Evolutionary conservation across 53 echinoderm and acorn worm genomes (phyloP).

Genomic region (Zoroaster sp.): DNA sequence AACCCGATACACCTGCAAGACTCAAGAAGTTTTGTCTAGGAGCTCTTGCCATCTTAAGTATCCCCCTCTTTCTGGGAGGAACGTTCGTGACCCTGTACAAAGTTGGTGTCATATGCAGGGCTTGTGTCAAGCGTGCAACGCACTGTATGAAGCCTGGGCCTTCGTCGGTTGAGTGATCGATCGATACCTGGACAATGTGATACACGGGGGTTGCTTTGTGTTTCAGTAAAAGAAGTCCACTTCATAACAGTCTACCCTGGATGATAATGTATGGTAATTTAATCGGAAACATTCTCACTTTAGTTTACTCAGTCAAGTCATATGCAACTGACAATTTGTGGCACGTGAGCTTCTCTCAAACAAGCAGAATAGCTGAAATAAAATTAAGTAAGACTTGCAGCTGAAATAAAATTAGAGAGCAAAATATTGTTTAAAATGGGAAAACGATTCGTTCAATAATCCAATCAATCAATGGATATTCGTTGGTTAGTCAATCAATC

Average conservation of each 20-base stretch:
- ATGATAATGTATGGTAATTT: background rate
- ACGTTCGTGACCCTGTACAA: background rate
- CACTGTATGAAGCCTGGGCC: background rate
- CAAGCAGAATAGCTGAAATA: too few species aligned
- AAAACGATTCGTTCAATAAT: too few species aligned
- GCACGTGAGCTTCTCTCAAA: too few species aligned
- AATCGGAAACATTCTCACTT: background rate
- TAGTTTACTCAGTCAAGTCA: background rate
- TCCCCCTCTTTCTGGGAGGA: background rate
- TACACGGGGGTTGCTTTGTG: background rate
- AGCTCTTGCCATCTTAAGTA: background rate
- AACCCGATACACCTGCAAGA: conserved; percentile 34
- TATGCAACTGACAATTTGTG: too few species aligned
- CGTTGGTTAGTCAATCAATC: too few species aligned
- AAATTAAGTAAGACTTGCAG: too few species aligned
- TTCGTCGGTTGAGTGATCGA: background rate
- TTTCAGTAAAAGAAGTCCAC: background rate
- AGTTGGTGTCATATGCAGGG: background rate
- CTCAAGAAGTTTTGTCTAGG: conserved; percentile 24
- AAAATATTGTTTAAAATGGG: too few species aligned
- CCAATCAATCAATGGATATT: too few species aligned
- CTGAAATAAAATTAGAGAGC: too few species aligned
- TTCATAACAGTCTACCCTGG: background rate
- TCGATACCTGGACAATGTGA: background rate
- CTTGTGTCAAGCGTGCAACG: background rate